Conservation (phyloP, 2,797 vertebrate genomes). For the Poeciliopsis turneri region DNA sequence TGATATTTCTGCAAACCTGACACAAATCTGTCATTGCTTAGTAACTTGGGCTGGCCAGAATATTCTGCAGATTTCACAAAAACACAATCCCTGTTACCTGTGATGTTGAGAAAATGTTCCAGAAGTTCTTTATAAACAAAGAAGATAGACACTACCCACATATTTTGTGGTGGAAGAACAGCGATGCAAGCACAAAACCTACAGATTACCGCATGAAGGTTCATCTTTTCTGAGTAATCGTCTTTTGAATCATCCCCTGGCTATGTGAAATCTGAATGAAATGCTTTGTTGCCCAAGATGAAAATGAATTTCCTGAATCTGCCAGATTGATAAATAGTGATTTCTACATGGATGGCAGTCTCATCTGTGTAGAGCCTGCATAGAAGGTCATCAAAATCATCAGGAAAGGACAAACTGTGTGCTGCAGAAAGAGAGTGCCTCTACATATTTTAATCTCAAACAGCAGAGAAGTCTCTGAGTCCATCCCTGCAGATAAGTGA, state of each 20-base stretch:
- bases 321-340: conserved; percentile 20
- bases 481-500: not conserved
- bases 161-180: conserved; percentile 12
- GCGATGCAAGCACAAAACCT: not conserved
- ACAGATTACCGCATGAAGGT: conserved; percentile 9
- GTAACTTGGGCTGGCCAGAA: not conserved
- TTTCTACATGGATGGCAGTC: conserved; percentile 22
- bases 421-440: not conserved
- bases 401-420: not conserved
- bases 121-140: not conserved
- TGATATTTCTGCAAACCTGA: not conserved
- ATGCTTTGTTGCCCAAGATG: not conserved
- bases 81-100: not conserved
- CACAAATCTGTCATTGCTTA: not conserved
- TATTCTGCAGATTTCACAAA: not conserved
- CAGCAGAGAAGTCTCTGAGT: not conserved
- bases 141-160: not conserved
- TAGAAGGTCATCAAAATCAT: conserved; percentile 5
- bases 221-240: not conserved
- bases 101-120: not conserved
- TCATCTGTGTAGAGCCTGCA: conserved; percentile 5
- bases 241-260: conserved; percentile 9
- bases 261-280: conserved; percentile 23
- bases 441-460: not conserved
- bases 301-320: conserved; percentile 2